These are phyloP conservation scores for Notoglanidium macrostoma DNA, from an alignment of 2,797 vertebrate genomes.

Conservation along the genomic window DNA sequence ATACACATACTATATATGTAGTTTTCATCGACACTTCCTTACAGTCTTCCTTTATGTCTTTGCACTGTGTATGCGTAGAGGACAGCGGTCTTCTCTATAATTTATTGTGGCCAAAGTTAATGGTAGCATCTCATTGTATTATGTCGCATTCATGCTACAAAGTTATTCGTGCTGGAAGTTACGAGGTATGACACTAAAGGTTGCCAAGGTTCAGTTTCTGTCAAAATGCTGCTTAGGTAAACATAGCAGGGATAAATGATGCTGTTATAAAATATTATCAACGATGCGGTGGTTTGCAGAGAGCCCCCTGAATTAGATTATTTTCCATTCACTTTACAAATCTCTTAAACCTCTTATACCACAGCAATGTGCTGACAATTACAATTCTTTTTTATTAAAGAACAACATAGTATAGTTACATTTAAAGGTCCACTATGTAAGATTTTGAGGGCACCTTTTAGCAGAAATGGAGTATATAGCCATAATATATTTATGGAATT, in stretches of 20 bases:
- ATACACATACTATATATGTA: neutral
- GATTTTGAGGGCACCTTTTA: too few species aligned
- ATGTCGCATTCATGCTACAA: neutral
- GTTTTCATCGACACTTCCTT: neutral
- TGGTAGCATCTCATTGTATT: neutral
- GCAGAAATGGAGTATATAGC: too few species aligned
- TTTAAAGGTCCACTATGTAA: neutral
- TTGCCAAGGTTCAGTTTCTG: neutral
- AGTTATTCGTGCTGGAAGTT: neutral
- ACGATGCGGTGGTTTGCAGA: neutral
- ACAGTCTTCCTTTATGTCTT: neutral
- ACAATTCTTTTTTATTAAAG: neutral
- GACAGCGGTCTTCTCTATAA: neutral
- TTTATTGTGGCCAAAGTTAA: neutral
- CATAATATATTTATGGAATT: too few species aligned
- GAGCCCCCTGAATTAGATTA: neutral
- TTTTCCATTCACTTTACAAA: neutral
- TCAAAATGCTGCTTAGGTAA: neutral
- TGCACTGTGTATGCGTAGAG: neutral
- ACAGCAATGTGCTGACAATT: neutral
- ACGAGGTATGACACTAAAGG: neutral
- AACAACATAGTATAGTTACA: neutral
- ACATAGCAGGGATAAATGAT: neutral
- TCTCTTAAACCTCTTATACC: neutral
- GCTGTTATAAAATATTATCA: neutral